These are phyloP conservation scores for Anabas testudineus DNA, from an alignment of 2,797 vertebrate species.

Conservation along the genomic window DNA sequence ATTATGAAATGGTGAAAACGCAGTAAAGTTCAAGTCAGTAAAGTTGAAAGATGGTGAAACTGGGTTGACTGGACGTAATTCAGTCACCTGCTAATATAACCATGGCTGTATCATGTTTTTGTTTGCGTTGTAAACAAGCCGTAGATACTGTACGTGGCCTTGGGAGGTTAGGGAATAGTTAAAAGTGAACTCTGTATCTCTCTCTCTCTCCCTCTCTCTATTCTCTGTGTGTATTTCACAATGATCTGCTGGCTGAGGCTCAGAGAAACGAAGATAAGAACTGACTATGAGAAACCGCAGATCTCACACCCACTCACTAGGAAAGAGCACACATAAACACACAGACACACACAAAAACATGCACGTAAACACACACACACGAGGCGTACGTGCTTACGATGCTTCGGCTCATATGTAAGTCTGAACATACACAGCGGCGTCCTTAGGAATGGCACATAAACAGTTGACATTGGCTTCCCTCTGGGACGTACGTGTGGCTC, in stretches of 20 bases:
- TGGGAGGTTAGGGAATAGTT: conserved; percentile 73
- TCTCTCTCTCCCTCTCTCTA: conserved; percentile 30
- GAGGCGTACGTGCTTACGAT: conserved; percentile 5
- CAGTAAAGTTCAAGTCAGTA: conserved; percentile 24
- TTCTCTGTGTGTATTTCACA: conserved; percentile 70
- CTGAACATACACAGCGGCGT: conserved; percentile 29
- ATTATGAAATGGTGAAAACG: conserved; percentile 16
- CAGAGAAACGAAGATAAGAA: conserved; percentile 77
- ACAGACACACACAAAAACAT: conserved; percentile 14
- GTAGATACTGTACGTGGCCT: conserved; percentile 65
- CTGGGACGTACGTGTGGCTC: conserved; percentile 23
- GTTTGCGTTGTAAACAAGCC: conserved; percentile 76
- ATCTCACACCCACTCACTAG: conserved; percentile 79
- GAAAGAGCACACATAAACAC: conserved; percentile 47
- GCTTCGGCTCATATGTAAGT: conserved; percentile 12
- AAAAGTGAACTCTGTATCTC: conserved; percentile 70
- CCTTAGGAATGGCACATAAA: conserved; percentile 14
- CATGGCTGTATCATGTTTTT: conserved; percentile 63
- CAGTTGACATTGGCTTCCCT: conserved; percentile 41
- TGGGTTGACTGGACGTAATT: conserved; percentile 31
- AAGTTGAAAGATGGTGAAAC: background rate
- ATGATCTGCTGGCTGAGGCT: conserved; percentile 75
- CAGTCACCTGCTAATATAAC: conserved; percentile 41
- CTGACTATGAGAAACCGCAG: conserved; percentile 81
- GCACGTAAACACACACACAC: conserved; percentile 17